phyloP scores from a whole-genome alignment of 2,888 invertebrate species.

The Ormia ochracea region DNA sequence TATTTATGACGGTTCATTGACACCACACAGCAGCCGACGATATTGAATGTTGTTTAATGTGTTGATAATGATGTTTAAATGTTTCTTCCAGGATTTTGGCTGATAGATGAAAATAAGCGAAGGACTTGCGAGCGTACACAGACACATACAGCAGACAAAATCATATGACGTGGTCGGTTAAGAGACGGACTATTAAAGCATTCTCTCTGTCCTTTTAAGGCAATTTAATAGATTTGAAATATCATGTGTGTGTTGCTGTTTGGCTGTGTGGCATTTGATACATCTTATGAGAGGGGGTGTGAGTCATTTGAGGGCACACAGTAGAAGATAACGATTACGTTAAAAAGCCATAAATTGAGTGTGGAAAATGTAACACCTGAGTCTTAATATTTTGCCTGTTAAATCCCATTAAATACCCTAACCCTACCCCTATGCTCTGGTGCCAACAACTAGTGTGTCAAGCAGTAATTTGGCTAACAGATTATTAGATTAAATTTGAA shows the following conservation, averaged over 20 bases:
- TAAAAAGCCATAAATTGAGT: constrained; percentile 63
- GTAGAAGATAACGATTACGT: constrained; percentile 47
- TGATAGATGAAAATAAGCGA: constrained; percentile 10
- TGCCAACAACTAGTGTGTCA: constrained; percentile 43
- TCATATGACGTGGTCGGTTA: neutral
- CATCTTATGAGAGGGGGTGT: neutral
- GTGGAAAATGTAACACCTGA: constrained; percentile 73
- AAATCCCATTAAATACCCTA: neutral
- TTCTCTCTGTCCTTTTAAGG: constrained; percentile 19
- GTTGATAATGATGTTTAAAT: constrained; percentile 70
- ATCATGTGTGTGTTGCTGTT: constrained; percentile 26
- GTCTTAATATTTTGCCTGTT: constrained; percentile 51
- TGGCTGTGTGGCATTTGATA: neutral
- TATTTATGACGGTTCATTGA: constrained; percentile 61
- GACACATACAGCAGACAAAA: neutral
- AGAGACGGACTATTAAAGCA: constrained; percentile 38
- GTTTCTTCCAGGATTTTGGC: constrained; percentile 40
- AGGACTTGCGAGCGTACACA: neutral
- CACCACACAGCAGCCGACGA: constrained; percentile 28
- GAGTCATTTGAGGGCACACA: no score
- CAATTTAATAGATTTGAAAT: constrained; percentile 8
- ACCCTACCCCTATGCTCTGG: neutral
- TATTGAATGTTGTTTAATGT: constrained; percentile 66
- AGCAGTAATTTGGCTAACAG: constrained; percentile 44
- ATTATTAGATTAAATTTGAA: constrained; percentile 43